Base-by-base conservation (phyloP, 2,888 invertebrate genomes). In the Diplazon laetatorius region DNA sequence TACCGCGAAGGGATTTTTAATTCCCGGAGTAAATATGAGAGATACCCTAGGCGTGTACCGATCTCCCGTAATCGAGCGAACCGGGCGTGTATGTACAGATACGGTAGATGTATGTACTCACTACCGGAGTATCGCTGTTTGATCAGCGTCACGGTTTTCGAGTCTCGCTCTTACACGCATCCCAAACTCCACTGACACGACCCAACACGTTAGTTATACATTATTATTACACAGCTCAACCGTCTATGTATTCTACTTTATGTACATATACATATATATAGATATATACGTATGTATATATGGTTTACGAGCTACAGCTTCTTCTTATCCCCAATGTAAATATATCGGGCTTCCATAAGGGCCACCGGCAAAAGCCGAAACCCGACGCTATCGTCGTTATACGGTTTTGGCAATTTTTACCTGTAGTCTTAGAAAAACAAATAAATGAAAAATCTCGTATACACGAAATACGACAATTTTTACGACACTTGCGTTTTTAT, bases 1-100 rank as follows among this genome's bases (percentile, higher is more conserved):
- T 81, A 81, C 82, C 82, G 80, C 81, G 75, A 76, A 78, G 76
- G 78, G 82, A 80, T 85, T 83, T 84, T 83, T 83, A 85, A 85
- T 84, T 83, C 82, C 80, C 77, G 76, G 79, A 75, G 78, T 82
- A 83, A 82, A 83, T 83, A 83, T 69, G 37, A 63, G n/a, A 48
- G n/a, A n/a, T n/a, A n/a, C n/a, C 46, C 75, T 55, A 22, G 4
- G 25, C 72, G 39, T 39, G 9, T 12, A 25, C n/a, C 22, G 16
- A 30, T 30, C 66, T 16, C 25, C 48, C 25, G 70, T 44, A 30
- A 39, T 37, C 60, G 76, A 70, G 69, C 39, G 69, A 25, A 14
- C 30, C 42, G 18, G 39, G 6, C 14, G 44, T 71, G 50, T 60
- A 72, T 39, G 66, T 60, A 66, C 59, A 35, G 52, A 42, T 70